Evolutionary conservation across 2,797 vertebrate species (phyloP).

Genomic region (Pipistrellus pygmaeus): DNA sequence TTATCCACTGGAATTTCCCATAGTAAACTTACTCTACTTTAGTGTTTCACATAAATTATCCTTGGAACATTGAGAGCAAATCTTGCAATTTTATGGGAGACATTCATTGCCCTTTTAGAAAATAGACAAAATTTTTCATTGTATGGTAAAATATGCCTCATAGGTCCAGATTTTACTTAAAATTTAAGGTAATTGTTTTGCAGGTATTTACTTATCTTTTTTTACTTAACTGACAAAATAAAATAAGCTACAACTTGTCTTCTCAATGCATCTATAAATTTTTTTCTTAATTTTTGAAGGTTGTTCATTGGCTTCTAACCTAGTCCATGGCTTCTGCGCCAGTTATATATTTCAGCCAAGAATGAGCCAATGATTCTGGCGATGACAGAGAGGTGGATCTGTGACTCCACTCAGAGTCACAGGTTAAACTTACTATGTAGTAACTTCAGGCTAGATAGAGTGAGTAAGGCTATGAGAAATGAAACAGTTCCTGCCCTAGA

Average conservation of each 20-base stretch:
- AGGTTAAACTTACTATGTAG: not conserved
- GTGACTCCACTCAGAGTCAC: not conserved
- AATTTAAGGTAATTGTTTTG: slow-evolving; percentile 18
- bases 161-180: not conserved
- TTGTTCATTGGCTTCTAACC: not conserved
- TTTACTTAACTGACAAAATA: not conserved
- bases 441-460: not conserved
- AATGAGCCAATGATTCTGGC: not conserved
- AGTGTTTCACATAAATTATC: not conserved
- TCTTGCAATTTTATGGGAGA: not conserved
- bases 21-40: not conserved
- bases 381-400: not conserved
- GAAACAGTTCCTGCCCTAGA: not conserved
- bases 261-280: not conserved
- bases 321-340: not conserved
- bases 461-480: not conserved
- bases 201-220: not conserved
- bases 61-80: not conserved
- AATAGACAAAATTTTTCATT: slow-evolving; percentile 25
- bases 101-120: slow-evolving; percentile 19
- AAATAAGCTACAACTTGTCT: not conserved
- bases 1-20: not conserved
- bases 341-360: not conserved
- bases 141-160: not conserved
- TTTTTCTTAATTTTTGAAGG: not conserved